Base-by-base conservation (phyloP, 2,888 invertebrate genomes). In the Mesoligia furuncula region DNA sequence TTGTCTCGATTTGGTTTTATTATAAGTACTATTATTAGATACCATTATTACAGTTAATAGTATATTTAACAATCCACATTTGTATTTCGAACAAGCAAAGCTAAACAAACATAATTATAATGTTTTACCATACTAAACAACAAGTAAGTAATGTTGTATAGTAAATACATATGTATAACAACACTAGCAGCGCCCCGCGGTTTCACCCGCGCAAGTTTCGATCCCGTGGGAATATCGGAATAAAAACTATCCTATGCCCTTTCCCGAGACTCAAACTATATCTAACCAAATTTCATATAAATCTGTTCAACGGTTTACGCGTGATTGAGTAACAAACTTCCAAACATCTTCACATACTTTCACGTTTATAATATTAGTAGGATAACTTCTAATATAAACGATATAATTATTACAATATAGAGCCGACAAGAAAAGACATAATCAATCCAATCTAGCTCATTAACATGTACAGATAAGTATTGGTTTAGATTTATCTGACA, bases 21-120 rank as follows among this genome's bases (percentile, higher is more conserved):
- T n/a, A n/a, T n/a, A n/a, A n/a, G n/a, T n/a, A n/a, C n/a, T n/a
- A n/a, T n/a, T n/a, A n/a, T n/a, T n/a, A n/a, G n/a, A n/a, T n/a
- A n/a, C n/a, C n/a, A n/a, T n/a, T n/a, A 80, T 65, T 75, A 65
- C 31, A 48, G 27, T 27, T 48, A 75, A 65, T 71, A 72, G 36
- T 54, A 42, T 84, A 65, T 27, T 39, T 67, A 75, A 65, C 39
- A 24, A 65, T 42, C 24, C 24, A 36, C n/a, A 36, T 59, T 45
- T 42, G 64, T 48, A 68, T 17, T 70, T 61, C 20, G 4, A 48
- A 69, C 54, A 39, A 51, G 51, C 20, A 73, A 59, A n/a, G 27
- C 9, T 65, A 66, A 69, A 64, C 31, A 45, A 36, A 75, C 48
- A 71, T 45, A 39, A 61, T 79, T n/a, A 61, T 13, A 48, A 72